Percentiles rank a stretch among this genome's conserved stretches.
Conservation (phyloP, 2,113 vertebrate species). For the Peromyscus maniculatus region DNA sequence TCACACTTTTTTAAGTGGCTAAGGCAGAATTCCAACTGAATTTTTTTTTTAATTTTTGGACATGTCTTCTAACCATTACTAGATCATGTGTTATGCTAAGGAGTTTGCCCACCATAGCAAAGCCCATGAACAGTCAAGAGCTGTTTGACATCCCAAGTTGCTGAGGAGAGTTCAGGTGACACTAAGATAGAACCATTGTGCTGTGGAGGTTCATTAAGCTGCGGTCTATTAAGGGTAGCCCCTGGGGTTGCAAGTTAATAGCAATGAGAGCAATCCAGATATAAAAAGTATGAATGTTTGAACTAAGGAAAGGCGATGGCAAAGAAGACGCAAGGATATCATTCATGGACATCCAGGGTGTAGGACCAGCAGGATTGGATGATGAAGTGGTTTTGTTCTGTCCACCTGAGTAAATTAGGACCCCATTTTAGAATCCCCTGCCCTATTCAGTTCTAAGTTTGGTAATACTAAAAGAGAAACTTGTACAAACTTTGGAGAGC, state of each 20-base stretch:
- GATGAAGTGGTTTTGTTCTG: background rate
- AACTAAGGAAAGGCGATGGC: background rate
- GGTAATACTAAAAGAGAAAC: background rate
- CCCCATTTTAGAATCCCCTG: background rate
- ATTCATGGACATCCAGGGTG: background rate
- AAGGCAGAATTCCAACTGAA: constrained; percentile 4
- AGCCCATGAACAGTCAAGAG: background rate
- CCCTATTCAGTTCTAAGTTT: background rate
- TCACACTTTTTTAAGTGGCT: background rate
- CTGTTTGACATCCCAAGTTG: background rate
- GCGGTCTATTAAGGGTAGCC: background rate
- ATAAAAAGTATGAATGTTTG: background rate
- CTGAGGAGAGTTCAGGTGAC: background rate
- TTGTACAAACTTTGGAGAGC: background rate
- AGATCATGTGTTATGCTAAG: background rate
- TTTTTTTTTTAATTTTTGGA: constrained; percentile 8
- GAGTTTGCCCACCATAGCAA: background rate
- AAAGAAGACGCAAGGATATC: background rate
- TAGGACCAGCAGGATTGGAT: background rate
- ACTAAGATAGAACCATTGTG: background rate
- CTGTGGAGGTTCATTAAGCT: background rate
- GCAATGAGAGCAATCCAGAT: background rate
- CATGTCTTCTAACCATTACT: background rate
- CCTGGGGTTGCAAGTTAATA: background rate
- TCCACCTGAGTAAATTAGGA: background rate